A percentile compares a stretch with the other conserved stretches of the same genome.
Evolutionary conservation across 2,113 vertebrate genomes (phyloP).

Genomic region (Platycercus adscitus): DNA sequence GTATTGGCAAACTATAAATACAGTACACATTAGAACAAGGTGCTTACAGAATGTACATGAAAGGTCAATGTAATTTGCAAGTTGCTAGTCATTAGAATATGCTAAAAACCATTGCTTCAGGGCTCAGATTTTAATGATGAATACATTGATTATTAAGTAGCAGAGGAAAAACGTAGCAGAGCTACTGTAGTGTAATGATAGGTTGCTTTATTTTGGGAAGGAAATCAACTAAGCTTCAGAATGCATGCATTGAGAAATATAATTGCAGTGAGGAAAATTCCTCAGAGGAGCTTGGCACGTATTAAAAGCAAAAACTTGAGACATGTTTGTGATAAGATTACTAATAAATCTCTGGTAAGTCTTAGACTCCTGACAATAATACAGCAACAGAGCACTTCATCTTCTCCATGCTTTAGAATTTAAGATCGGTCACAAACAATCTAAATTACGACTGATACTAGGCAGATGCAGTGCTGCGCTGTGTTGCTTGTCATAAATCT

Average conservation of each 20-base stretch:
- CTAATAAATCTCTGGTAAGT: conserved; percentile 90
- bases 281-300: conserved; percentile 88
- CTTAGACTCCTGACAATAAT: conserved; percentile 90
- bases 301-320: conserved; percentile 93
- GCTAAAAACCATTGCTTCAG: conserved; percentile 90
- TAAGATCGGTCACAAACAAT: conserved; percentile 91
- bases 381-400: conserved; percentile 85
- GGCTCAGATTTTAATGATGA: conserved; percentile 93
- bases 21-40: conserved; percentile 89
- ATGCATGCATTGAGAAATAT: conserved; percentile 83
- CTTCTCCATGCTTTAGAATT: conserved; percentile 87
- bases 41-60: conserved; percentile 89
- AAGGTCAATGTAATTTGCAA: conserved; percentile 96
- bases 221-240: conserved; percentile 85
- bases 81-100: conserved; percentile 93
- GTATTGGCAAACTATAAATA: conserved; percentile 91
- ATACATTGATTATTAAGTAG: conserved; percentile 94
- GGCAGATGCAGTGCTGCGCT: conserved; percentile 81
- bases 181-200: conserved; percentile 80
- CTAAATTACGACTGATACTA: conserved; percentile 86
- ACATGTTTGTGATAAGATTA: conserved; percentile 95
- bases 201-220: conserved; percentile 88
- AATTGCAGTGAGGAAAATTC: conserved; percentile 87
- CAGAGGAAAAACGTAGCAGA: conserved; percentile 83
- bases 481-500: conserved; percentile 85